Evolutionary conservation across 2,113 vertebrate genomes (phyloP).

Genomic region (Hippocampus zosterae): DNA sequence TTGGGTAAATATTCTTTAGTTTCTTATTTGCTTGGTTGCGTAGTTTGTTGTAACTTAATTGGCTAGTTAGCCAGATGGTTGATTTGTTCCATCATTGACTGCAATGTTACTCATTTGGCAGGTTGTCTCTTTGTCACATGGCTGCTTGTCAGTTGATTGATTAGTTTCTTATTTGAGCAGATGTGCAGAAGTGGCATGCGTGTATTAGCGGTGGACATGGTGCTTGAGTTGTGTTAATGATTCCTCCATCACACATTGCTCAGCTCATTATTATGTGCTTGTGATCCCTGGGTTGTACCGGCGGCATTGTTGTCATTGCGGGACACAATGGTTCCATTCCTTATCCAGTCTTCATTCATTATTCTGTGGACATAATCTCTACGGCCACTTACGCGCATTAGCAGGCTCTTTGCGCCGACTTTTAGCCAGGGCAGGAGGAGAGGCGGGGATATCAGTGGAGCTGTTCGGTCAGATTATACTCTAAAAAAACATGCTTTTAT

Average conservation of each 20-base stretch:
- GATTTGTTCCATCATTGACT: neutral
- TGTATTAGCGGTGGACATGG: neutral
- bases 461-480: neutral
- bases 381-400: constrained; percentile 48
- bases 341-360: constrained; percentile 19
- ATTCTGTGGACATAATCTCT: constrained; percentile 42
- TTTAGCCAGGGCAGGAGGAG: neutral
- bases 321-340: constrained; percentile 63
- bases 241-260: constrained; percentile 48
- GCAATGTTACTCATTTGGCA: too few species aligned
- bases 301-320: constrained; percentile 49
- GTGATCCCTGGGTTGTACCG: constrained; percentile 61
- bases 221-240: constrained; percentile 51
- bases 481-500: neutral
- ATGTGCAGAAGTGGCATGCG: neutral
- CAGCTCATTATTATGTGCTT: constrained; percentile 47
- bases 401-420: neutral
- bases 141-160: neutral
- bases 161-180: neutral
- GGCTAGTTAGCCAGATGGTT: neutral
- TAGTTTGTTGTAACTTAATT: neutral
- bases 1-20: neutral
- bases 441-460: neutral
- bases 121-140: neutral
- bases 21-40: neutral